These are phyloP conservation scores for Tiaroga cobitis DNA, from an alignment of 2,797 vertebrate genomes.

Conservation along the genomic window DNA sequence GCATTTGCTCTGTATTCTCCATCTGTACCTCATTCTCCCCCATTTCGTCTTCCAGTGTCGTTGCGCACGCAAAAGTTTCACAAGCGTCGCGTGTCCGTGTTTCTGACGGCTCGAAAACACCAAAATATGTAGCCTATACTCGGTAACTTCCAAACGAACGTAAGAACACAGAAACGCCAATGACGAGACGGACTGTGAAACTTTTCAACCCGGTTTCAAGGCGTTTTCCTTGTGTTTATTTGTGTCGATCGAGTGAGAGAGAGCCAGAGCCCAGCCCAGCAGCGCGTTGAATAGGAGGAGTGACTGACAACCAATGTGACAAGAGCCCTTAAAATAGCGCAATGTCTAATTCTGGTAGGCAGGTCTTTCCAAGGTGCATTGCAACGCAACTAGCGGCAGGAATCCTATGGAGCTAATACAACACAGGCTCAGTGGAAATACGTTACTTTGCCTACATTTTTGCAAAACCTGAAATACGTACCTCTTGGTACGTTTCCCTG, in stretches of 20 bases:
- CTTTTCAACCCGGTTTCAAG: neutral
- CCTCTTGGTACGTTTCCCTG: too few species aligned
- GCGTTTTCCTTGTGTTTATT: neutral
- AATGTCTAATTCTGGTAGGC: conserved; percentile 36
- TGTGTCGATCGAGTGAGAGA: neutral
- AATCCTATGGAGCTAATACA: too few species aligned
- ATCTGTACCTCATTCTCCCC: conserved; percentile 47
- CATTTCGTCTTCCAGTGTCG: conserved; percentile 46
- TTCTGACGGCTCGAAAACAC: neutral
- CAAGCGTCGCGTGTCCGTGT: neutral
- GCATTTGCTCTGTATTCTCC: conserved; percentile 56
- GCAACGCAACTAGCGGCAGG: neutral
- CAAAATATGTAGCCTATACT: neutral
- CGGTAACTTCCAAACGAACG: neutral
- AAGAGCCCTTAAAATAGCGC: conserved; percentile 58
- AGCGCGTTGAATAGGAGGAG: conserved; percentile 29
- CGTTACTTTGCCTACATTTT: too few species aligned
- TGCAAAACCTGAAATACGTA: too few species aligned
- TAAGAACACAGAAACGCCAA: neutral
- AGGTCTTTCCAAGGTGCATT: neutral
- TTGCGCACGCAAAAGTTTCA: conserved; percentile 18
- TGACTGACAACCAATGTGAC: conserved; percentile 48
- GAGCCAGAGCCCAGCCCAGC: conserved; percentile 33
- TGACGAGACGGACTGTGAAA: neutral
- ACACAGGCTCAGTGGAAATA: too few species aligned